Conservation (phyloP, 2,888 invertebrate genomes). For the Agrochola circellaris region DNA sequence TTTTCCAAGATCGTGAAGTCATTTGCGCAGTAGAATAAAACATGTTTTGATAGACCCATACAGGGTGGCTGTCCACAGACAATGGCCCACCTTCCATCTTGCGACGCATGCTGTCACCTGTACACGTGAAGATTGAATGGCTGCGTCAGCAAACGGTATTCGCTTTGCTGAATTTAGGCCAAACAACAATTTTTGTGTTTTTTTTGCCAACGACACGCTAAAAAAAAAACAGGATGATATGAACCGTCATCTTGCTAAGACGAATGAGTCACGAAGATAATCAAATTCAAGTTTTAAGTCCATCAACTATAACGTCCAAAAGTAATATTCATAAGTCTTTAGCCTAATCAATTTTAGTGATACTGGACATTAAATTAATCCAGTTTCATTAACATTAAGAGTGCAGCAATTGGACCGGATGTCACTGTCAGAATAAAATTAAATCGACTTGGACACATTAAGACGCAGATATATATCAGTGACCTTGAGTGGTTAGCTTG, state of each 20-base stretch:
- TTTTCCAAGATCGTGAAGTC: neutral
- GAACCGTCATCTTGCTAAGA: neutral
- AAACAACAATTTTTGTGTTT: neutral
- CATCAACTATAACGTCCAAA: neutral
- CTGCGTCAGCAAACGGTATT: neutral
- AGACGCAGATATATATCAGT: too few species aligned
- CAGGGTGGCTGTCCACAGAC: neutral
- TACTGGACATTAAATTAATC: slow-evolving; percentile 33
- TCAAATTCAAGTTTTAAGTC: neutral
- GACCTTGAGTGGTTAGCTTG: too few species aligned
- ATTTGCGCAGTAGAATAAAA: neutral
- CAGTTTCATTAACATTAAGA: slow-evolving; percentile 46
- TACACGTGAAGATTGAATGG: neutral
- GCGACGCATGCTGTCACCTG: neutral
- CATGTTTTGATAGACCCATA: neutral
- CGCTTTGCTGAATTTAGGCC: neutral
- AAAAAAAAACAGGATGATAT: neutral
- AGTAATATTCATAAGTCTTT: neutral
- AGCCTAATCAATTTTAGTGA: neutral
- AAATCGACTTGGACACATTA: slow-evolving; percentile 53
- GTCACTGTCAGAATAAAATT: slow-evolving; percentile 52
- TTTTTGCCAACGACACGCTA: neutral
- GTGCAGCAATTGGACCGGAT: slow-evolving; percentile 40
- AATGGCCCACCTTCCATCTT: neutral
- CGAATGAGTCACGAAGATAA: neutral